Base-by-base conservation (phyloP, 1,140 invertebrate species). In the Danaus melanippus region DNA sequence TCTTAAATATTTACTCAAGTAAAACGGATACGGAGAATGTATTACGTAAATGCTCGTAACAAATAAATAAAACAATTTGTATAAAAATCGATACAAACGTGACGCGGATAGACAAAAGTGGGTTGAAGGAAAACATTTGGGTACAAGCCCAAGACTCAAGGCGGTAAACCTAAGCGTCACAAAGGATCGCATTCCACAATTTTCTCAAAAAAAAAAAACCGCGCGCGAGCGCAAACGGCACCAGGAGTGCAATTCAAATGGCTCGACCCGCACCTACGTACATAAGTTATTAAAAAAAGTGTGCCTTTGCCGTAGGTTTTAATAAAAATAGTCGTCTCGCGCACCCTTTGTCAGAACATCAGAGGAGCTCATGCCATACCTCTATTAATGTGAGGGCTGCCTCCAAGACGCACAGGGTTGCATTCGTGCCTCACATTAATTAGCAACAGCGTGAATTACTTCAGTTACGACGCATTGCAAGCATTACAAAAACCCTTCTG, bases 221-320 rank as follows among this genome's bases (percentile, higher is more conserved):
- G 66, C 66, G 69, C 71, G 67, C 67, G 66, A 71, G 69, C 69
- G 74, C 71, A 74, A 79, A 79, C 77, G 76, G 67, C 69, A 70
- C 73, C 69, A 66, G 57, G 79, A 80, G 79, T 77, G 83, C 74
- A 82, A 80, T 84, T 84, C 76, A 86, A 84, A 84, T 84, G 83
- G 75, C 76, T 78, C 80, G 78, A 81, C 77, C 77, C 74, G 74
- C 76, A 84, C 79, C 76, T 81, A 82, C 77, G 74, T 80, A 84
- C 83, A 86, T 86, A 84, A 84, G 83, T 86, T 86, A 86, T 86
- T 86, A 86, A 86, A 84, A 83, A 85, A 86, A 84, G 75, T 80
- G 72, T 76, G 83, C 76, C 80, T 82, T 75, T 74, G 77, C 69
- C 60, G 74, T 73, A 79, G 80, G 80, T 81, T 86, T 82, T 86